Base-by-base conservation (phyloP, 2,797 vertebrate genomes). In the Etheostoma perlongum region DNA sequence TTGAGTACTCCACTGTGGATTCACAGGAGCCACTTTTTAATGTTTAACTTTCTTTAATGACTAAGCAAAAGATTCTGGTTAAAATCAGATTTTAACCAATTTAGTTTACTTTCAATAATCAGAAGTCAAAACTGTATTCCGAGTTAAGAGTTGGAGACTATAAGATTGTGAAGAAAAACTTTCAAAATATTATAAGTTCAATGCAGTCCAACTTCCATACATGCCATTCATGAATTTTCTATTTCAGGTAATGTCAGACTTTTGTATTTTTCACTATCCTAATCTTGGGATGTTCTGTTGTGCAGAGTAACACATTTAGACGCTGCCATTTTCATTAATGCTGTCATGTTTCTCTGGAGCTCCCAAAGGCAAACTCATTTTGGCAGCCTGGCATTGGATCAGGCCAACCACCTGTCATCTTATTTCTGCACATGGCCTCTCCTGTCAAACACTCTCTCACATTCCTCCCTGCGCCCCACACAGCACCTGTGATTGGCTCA, bases 331-430 rank as follows among this genome's bases (percentile, higher is more conserved):
- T 94, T 90, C 89, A 90, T 91, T 89, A 88, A 84, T 80, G 53
- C 85, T 57, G 87, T 74, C 84, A 60, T 84, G 75, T 85, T 90
- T 85, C 81, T 72, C 21, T 30, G 30, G 58, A 63, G 61, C 75
- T 88, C 90, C 91, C 88, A 51, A 55, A 85, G 85, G 85, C 87
- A 83, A 83, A 92, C 78, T 82, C 62, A 61, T 87, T 89, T 79
- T 93, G 86, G 91, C 91, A 92, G 89, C 78, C 77, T 69, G 64
- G 81, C n/a, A 44, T 53, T 51, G 90, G 87, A 91, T 89, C 91
- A 88, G 88, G 73, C 85, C 85, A 78, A 81, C 76, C 91, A 93
- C 92, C 92, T 95, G 93, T 94, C 92, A 91, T 83, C 83, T 91
- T 83, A 87, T 88, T 92, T 90, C 85, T 90, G 88, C 88, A 86